Conservation (phyloP, 1,140 invertebrate species). For the Coenobita brevimanus region DNA sequence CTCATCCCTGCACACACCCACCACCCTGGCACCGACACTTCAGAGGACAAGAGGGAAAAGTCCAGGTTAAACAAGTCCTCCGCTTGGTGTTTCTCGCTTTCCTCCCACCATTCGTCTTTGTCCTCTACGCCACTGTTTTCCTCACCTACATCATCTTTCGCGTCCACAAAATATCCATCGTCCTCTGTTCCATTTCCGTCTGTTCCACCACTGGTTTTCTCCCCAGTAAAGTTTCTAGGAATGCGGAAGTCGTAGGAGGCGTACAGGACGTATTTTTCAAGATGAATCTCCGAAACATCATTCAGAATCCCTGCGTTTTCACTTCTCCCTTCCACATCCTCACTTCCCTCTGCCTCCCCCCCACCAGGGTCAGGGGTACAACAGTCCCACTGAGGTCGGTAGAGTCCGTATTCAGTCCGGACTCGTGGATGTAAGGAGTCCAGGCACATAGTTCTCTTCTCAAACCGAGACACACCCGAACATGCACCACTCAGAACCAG, state of each 20-base stretch:
- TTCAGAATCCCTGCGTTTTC: background rate
- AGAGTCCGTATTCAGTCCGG: conserved; percentile 10
- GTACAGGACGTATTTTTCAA: background rate
- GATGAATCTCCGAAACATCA: background rate
- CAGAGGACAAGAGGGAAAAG: background rate
- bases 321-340: background rate
- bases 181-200: background rate
- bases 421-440: background rate
- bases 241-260: background rate
- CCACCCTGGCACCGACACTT: background rate
- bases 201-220: background rate
- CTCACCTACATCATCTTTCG: background rate
- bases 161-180: background rate
- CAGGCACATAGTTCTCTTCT: background rate
- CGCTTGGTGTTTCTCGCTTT: background rate
- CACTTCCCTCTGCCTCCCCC: background rate
- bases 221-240: background rate
- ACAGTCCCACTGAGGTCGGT: background rate
- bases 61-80: background rate
- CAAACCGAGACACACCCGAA: background rate
- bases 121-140: background rate
- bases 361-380: background rate
- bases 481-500: background rate
- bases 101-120: too few relatives aligned
- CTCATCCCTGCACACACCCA: background rate